phyloP scores from a whole-genome alignment of 2,113 vertebrate genomes.

The Erythrolamprus reginae region DNA sequence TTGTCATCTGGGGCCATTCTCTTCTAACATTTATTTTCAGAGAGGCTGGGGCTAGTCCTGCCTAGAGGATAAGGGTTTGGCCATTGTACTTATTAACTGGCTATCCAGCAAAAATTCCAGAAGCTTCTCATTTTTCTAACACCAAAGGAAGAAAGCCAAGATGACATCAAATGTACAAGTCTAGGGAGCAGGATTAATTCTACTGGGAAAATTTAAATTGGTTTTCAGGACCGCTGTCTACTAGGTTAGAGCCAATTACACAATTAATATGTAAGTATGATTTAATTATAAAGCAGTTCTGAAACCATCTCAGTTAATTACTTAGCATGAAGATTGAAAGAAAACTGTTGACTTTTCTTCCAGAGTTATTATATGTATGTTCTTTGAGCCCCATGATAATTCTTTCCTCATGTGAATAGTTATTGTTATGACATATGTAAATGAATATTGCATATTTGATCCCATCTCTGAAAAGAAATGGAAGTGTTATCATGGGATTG shows the following conservation, averaged over 20 bases:
- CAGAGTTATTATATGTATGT: background rate
- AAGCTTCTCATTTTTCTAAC: background rate
- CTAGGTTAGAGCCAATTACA: background rate
- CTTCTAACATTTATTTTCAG: too few relatives aligned
- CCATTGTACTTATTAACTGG: background rate
- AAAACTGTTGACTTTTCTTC: background rate
- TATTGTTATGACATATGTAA: background rate
- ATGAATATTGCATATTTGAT: background rate
- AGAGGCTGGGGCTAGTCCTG: background rate
- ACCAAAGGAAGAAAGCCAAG: background rate
- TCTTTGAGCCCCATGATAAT: background rate
- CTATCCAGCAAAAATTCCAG: background rate
- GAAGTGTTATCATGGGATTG: background rate
- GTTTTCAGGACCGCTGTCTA: background rate
- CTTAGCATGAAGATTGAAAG: background rate
- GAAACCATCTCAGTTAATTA: constrained; percentile 5
- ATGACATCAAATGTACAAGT: background rate
- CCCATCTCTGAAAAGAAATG: background rate
- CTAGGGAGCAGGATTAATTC: background rate
- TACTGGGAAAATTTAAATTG: background rate
- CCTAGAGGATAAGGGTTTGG: background rate
- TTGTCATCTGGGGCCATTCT: background rate
- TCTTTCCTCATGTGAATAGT: background rate
- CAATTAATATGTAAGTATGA: constrained; percentile 10
- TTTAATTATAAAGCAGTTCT: constrained; percentile 3